Percentiles rank a stretch among this genome's conserved stretches.
Evolutionary conservation across 2,113 vertebrate genomes (phyloP).

Genomic region (Corapipo altera): DNA sequence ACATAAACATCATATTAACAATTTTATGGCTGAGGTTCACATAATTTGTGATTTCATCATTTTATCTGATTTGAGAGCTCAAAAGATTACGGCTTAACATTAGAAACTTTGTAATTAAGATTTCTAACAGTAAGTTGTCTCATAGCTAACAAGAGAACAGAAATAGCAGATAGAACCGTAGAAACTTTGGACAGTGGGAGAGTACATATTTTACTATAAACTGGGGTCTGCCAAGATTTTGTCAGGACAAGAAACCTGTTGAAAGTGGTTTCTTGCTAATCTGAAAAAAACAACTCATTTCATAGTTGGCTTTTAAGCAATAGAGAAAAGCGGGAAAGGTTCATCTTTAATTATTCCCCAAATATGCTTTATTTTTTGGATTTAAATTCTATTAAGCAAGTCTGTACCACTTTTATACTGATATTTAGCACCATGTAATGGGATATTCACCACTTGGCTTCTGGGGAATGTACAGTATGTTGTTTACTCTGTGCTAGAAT

Average conservation of each 20-base stretch:
- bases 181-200: constrained; percentile 37
- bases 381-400: neutral
- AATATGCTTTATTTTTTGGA: neutral
- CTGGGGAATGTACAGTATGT: neutral
- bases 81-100: constrained; percentile 38
- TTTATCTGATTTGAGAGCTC: constrained; percentile 31
- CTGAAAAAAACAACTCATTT: neutral
- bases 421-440: constrained; percentile 57
- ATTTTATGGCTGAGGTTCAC: constrained; percentile 57
- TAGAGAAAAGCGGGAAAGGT: constrained; percentile 15
- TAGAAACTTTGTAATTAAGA: constrained; percentile 53
- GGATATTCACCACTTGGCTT: constrained; percentile 3
- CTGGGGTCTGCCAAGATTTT: neutral
- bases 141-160: constrained; percentile 46
- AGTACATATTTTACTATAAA: constrained; percentile 4
- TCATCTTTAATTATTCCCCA: neutral
- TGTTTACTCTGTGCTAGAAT: neutral
- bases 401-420: neutral
- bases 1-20: constrained; percentile 61
- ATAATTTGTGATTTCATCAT: neutral
- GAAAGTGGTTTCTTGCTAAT: neutral
- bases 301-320: neutral
- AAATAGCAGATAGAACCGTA: constrained; percentile 49
- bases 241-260: neutral
- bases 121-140: constrained; percentile 45